Conservation (phyloP, 1,140 invertebrate species). For the Heliothis virescens region DNA sequence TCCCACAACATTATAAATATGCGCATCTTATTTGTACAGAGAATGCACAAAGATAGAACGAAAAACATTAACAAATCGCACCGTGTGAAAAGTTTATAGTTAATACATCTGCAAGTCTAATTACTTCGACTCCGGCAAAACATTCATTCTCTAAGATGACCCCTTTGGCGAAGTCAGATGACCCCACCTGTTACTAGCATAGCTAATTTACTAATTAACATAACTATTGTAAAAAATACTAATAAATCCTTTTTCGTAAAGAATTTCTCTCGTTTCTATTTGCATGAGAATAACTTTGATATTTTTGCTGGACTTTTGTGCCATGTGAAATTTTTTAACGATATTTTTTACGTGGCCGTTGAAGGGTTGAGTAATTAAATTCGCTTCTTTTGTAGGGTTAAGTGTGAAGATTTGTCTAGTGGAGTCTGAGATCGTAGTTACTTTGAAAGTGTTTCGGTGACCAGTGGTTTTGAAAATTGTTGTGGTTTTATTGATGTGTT, state of each 20-base stretch:
- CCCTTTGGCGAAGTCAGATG: constrained; percentile 61
- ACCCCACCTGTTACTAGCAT: constrained; percentile 73
- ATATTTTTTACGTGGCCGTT: constrained; percentile 11
- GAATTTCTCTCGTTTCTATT: constrained; percentile 59
- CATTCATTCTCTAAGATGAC: constrained; percentile 53
- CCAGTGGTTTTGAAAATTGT: not conserved
- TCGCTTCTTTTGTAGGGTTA: constrained; percentile 44
- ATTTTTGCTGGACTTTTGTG: constrained; percentile 38
- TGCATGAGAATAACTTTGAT: constrained; percentile 53
- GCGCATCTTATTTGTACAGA: constrained; percentile 1
- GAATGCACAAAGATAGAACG: constrained; percentile 25
- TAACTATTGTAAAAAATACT: constrained; percentile 45
- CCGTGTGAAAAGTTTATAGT: constrained; percentile 42
- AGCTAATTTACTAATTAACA: constrained; percentile 57
- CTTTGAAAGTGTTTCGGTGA: not conserved
- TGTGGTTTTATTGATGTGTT: not conserved
- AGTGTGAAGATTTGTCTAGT: not conserved
- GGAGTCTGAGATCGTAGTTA: not conserved
- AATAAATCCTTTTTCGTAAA: constrained; percentile 52
- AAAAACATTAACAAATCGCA: constrained; percentile 12
- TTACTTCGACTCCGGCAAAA: constrained; percentile 13
- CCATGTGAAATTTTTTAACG: constrained; percentile 36
- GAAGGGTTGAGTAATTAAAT: constrained; percentile 49
- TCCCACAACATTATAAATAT: constrained; percentile 27
- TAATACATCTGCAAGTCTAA: constrained; percentile 35